phyloP scores from a whole-genome alignment of 2,797 vertebrate genomes.

The Cottoperca gobio region DNA sequence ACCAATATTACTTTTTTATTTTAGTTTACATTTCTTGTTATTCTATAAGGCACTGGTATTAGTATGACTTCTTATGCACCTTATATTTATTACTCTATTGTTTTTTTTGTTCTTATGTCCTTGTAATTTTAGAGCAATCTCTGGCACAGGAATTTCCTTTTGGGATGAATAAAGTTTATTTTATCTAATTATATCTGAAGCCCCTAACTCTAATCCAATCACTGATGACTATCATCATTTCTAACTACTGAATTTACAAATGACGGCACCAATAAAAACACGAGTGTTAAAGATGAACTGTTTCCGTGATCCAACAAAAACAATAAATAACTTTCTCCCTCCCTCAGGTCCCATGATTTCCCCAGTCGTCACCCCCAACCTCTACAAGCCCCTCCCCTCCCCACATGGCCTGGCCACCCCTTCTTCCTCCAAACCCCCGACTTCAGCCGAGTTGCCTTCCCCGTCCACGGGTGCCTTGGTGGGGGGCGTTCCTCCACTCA shows the following conservation, averaged over 20 bases:
- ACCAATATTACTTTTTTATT: no score
- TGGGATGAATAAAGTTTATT: no score
- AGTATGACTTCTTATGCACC: no score
- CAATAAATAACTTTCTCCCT: not conserved
- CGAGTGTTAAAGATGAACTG: not conserved
- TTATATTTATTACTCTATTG: no score
- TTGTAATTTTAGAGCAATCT: no score
- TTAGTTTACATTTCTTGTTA: no score
- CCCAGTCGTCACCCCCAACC: slow-evolving; percentile 77
- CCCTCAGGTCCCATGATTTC: slow-evolving; percentile 66
- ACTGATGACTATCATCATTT: no score
- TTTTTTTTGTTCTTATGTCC: no score
- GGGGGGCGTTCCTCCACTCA: slow-evolving; percentile 66
- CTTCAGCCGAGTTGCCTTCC: slow-evolving; percentile 68
- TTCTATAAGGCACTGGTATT: no score
- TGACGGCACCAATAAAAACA: not conserved
- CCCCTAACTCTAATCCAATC: not conserved
- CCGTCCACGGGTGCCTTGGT: slow-evolving; percentile 63
- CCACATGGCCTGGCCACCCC: slow-evolving; percentile 50
- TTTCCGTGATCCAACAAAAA: not conserved
- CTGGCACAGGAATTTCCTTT: no score
- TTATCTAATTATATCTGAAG: not conserved
- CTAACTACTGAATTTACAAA: not conserved
- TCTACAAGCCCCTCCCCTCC: slow-evolving; percentile 73
- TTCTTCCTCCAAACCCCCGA: slow-evolving; percentile 34